phyloP scores from a whole-genome alignment of 2,797 vertebrate genomes.

The Sparidentex hasta region DNA sequence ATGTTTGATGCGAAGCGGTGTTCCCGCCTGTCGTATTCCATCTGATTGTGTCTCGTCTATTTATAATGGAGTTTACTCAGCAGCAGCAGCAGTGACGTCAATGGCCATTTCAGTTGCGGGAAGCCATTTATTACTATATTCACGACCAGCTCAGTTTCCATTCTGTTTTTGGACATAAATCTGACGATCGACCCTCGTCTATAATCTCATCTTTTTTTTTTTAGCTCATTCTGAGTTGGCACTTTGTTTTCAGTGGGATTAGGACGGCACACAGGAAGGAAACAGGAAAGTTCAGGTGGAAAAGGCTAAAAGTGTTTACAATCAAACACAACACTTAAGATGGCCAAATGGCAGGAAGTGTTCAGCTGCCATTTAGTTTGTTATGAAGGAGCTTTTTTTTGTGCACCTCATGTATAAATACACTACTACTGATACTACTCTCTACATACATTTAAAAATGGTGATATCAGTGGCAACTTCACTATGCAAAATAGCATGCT shows the following conservation, averaged over 20 bases:
- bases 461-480: slow-evolving; percentile 58
- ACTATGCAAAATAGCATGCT: slow-evolving; percentile 55
- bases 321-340: slow-evolving; percentile 58
- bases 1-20: slow-evolving; percentile 22
- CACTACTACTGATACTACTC: slow-evolving; percentile 34
- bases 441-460: slow-evolving; percentile 60
- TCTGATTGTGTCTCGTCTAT: slow-evolving; percentile 41
- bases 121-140: slow-evolving; percentile 52
- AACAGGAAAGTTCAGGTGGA: slow-evolving; percentile 21
- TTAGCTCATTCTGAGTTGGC: slow-evolving; percentile 40
- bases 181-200: too few species aligned
- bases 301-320: slow-evolving; percentile 48
- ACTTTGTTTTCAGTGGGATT: slow-evolving; percentile 48
- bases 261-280: slow-evolving; percentile 53
- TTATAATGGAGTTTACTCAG: slow-evolving; percentile 45
- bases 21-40: slow-evolving; percentile 14
- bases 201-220: slow-evolving; percentile 4
- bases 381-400: slow-evolving; percentile 31
- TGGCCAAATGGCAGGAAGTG: slow-evolving; percentile 57
- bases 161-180: slow-evolving; percentile 17
- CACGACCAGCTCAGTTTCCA: slow-evolving; percentile 36
- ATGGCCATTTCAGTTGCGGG: slow-evolving; percentile 41
- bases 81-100: slow-evolving; percentile 63
- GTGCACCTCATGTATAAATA: slow-evolving; percentile 52
- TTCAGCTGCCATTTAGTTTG: slow-evolving; percentile 61